These are phyloP conservation scores for Bombyx mandarina DNA, from an alignment of 1,140 invertebrate species.

Conservation along the genomic window DNA sequence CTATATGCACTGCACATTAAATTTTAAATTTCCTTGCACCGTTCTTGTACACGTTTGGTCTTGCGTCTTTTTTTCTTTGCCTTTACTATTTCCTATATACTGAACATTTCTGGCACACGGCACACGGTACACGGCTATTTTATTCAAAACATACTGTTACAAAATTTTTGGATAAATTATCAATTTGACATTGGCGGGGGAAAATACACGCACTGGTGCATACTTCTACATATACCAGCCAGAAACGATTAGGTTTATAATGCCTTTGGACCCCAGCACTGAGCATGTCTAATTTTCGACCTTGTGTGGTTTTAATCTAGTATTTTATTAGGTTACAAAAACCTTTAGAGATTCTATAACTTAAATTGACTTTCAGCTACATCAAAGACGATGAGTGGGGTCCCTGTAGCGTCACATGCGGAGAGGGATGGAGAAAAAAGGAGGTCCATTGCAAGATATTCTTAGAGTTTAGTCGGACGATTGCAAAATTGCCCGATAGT, in stretches of 20 bases:
- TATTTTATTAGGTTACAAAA: background rate
- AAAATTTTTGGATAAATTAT: conserved; percentile 17
- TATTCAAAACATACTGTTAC: conserved; percentile 14
- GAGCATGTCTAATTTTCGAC: conserved; percentile 35
- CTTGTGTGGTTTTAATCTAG: conserved; percentile 20
- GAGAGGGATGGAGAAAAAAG: conserved; percentile 85
- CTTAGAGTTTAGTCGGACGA: conserved; percentile 89
- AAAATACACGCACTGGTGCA: conserved; percentile 55
- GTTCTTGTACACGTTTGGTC: conserved; percentile 46
- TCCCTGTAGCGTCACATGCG: conserved; percentile 90
- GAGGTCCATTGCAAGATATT: conserved; percentile 94
- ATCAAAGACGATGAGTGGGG: conserved; percentile 83
- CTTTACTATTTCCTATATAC: conserved; percentile 41
- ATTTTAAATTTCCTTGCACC: conserved; percentile 61
- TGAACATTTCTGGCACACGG: conserved; percentile 47
- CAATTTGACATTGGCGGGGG: conserved; percentile 31
- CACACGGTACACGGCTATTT: conserved; percentile 30
- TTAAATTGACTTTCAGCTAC: conserved; percentile 51
- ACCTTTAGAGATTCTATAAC: background rate
- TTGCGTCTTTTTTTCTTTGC: conserved; percentile 48
- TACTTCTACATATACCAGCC: conserved; percentile 69
- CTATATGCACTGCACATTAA: conserved; percentile 63
- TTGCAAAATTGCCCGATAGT: conserved; percentile 88
- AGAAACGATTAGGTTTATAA: conserved; percentile 38
- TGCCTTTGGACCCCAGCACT: conserved; percentile 50